Evolutionary conservation across 92 coral and sea anemone species (phyloP), one percentile per base, ranked within the genome.

Genomic region (Bergia puertoricense): DNA sequence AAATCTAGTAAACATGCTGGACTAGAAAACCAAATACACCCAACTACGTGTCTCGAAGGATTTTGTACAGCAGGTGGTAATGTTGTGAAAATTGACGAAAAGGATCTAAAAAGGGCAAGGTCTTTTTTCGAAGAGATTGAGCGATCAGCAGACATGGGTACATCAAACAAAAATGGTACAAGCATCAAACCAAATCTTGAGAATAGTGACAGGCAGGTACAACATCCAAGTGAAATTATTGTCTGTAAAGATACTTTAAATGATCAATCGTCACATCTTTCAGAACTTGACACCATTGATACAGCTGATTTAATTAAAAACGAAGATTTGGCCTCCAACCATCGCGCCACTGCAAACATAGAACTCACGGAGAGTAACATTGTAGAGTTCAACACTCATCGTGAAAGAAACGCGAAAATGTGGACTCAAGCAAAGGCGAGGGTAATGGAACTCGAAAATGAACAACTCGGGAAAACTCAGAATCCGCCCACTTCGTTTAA

Each of bases 11-110:
- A 15, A 50, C 23, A 23, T 23, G 14, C 41, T 11, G 80, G 80
- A 57, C 9, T 30, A 51, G 83, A 54, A 50, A 39, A 57, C 62
- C n/a, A 56, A 79, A 42, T 15, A 30, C 42, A 40, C 6, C 14
- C 81, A 22, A 16, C 42, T 38, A 23, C 8, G 22, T 13, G 36
- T 62, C n/a, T 67, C 66, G 59, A 67, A 15, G 89, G 80, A 77
- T 86, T 90, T 90, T 76, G 65, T 7, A 85, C 92, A 62, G 92
- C 86, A 23, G 30, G 42, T 38, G 86, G 86, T 43, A 89, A 67
- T 68, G 74, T 69, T 68, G 30, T 89, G 2, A 78, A 44, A 65
- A 66, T 85, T 23, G 77, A 82, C 16, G 89, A 89, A 69, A 77
- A 76, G 18, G 79, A 89, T 14, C 20, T 89, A 67, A 42, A 89